Evolutionary conservation across 2,888 invertebrate species (phyloP), one percentile per base, ranked within the genome.

Genomic region (Spilarctia lutea): DNA sequence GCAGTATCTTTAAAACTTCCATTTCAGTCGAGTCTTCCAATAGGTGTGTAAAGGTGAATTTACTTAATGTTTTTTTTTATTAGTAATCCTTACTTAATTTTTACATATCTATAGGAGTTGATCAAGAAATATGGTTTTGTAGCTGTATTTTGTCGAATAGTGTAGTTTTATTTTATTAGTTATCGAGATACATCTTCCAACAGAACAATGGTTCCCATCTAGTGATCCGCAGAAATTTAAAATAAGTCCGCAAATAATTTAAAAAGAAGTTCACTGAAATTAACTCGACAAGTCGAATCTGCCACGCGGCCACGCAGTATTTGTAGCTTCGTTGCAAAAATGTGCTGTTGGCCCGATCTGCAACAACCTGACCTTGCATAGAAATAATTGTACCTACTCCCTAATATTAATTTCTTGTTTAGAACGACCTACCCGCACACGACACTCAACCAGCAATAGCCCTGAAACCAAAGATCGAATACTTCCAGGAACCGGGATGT

Each of bases 31-130:
- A 79, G 83, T 79, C 81, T 88, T 79, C 85, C 90, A 83, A 84
- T 91, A 94, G 95, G 95, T 95, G 92, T 92, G 94, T 94, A 94
- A 93, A 94, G 94, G 94, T 93, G 93, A 93, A 93, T 93, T 71
- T 71, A 48, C 91, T 82, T 82, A 79, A 83, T 52, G 18, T 35
- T 56, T 67, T 30, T 45, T 56, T 39, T 10, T 10, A 30, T 30
- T 16, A 63, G 30, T 63, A 63, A 30, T 18, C 30, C 18, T 63
- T 63, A 63, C 27, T 7, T 60, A 4, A 16, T 3, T 30, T 63
- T 13, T 60, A 60, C 18, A 52, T 18, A 45, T 11, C 8, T 27
- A 16, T 6, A 4, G 16, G 4, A 16, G 16, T 63, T 16, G 30
- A 63, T 63, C 3, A 27, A 60, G 8, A 56, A 56, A n/a, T 56